Base-by-base conservation (phyloP, 2,113 vertebrate species). In the Eurypyga helias region DNA sequence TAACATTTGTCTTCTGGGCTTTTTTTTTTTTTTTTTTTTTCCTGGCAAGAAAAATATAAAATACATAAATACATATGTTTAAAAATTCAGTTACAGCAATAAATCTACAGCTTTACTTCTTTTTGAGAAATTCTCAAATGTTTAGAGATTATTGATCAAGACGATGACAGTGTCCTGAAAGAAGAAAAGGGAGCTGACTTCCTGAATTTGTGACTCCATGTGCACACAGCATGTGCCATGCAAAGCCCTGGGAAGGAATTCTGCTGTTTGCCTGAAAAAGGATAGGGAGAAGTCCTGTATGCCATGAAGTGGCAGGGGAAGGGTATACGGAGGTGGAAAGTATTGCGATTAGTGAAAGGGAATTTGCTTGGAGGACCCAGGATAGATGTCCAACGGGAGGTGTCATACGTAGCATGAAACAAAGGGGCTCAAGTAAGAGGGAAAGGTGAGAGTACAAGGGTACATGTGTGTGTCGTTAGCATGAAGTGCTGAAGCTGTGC, bases 401-500 rank as follows among this genome's bases (percentile, higher is more conserved):
- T 1, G 2, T 60, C 24, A 28, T 25, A 34, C 2, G 6, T 23
- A 65, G 7, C 21, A 33, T 65, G 64, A 90, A 90, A 70, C 29
- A 55, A 55, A 83, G 2, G 11, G 13, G 13, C 34, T 87, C 46
- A 77, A n/a, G 11, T 12, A 55, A 14, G 31, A 78, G 14, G 83
- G 45, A 54, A 48, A 61, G 57, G 66, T 38, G 51, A 82, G 52
- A 75, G 24, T 24, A 67, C 5, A 51, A 62, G 33, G 10, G 36
- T 28, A 83, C 18, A 21, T 24, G 19, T 29, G 36, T 26, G 11
- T 25, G n/a, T 33, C 2, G 0, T 9, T 31, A 62, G 26, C 62
- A 20, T 25, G 41, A 71, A n/a, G 33, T 1, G 0, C 15, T 62
- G 41, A 86, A 52, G 24, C 10, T 49, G 17, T 11, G 17, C 0